phyloP scores from a whole-genome alignment of 2,113 vertebrate species.

The Bufo gargarizans region DNA sequence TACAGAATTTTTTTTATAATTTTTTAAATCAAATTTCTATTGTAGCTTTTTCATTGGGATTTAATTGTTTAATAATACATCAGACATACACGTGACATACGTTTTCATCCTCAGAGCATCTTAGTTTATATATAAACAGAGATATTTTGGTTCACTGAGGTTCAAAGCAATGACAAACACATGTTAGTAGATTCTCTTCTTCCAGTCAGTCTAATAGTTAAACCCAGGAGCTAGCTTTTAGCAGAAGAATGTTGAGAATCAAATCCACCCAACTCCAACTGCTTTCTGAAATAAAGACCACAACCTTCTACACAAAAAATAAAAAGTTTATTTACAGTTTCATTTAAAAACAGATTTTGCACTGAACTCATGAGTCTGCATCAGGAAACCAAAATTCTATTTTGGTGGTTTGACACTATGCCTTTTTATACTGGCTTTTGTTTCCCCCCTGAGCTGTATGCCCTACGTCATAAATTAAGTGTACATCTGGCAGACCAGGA shows the following conservation, averaged over 20 bases:
- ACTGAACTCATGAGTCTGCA: neutral
- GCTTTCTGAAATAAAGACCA: neutral
- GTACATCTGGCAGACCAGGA: no score
- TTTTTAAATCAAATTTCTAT: neutral
- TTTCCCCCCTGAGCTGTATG: no score
- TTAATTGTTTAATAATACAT: neutral
- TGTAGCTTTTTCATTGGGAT: neutral
- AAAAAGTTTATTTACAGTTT: neutral
- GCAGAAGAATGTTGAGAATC: no score
- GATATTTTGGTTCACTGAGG: neutral
- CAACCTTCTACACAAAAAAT: neutral
- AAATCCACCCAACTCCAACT: no score
- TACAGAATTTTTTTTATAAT: neutral
- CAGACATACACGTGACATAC: neutral
- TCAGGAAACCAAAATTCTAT: neutral
- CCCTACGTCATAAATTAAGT: no score
- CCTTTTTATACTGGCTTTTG: neutral
- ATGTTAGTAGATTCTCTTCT: neutral
- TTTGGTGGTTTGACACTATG: neutral
- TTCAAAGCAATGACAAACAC: neutral
- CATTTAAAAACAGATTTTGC: neutral
- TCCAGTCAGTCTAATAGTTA: neutral
- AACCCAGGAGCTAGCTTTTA: no score
- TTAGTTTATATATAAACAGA: neutral
- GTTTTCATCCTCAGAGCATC: neutral